Evolutionary conservation across 2,888 invertebrate species (phyloP).

Genomic region (Ceriagrion tenellum): DNA sequence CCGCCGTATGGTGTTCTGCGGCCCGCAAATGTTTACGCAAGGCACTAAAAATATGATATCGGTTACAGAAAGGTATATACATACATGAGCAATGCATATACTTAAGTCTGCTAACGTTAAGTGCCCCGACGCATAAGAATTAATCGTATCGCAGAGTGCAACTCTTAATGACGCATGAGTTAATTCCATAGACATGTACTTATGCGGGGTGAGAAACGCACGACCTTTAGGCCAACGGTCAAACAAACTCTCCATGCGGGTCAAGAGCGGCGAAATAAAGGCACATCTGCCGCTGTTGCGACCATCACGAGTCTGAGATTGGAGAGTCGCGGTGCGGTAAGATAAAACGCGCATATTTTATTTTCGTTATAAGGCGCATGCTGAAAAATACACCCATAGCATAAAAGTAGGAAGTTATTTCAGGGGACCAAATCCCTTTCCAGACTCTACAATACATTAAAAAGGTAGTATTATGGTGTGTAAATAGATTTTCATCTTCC

Average conservation of each 20-base stretch:
- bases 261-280: neutral
- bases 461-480: too few species aligned
- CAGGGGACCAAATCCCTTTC: too few species aligned
- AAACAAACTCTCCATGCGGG: neutral
- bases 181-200: neutral
- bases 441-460: too few species aligned
- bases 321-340: too few species aligned
- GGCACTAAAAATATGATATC: neutral
- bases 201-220: neutral
- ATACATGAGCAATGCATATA: neutral
- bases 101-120: neutral
- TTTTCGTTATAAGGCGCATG: too few species aligned
- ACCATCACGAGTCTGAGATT: neutral
- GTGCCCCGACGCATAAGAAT: neutral
- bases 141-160: neutral
- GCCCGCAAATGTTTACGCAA: neutral
- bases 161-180: neutral
- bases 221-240: neutral
- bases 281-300: neutral
- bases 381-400: too few species aligned
- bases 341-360: too few species aligned
- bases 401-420: too few species aligned
- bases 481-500: too few species aligned
- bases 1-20: conserved; percentile 26
- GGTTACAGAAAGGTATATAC: neutral